Base-by-base conservation (phyloP, 2,797 vertebrate genomes). In the Sebastes baramenuke region DNA sequence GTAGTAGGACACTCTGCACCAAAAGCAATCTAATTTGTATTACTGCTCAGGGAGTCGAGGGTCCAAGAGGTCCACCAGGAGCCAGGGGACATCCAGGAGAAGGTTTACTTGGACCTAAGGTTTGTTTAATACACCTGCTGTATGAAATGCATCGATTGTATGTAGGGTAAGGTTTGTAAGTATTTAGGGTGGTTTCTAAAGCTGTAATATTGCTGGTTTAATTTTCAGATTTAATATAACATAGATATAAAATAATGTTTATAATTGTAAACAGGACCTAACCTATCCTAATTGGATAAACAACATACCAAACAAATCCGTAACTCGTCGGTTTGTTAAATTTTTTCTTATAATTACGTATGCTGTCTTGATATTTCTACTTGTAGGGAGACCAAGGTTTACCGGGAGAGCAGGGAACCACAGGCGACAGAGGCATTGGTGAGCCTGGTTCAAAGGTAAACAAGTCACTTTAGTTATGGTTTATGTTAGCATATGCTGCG, bases 61-160 rank as follows among this genome's bases (percentile, higher is more conserved):
- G 97, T 77, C 97, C 97, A 52, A 95, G 95, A 80, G 96, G 97
- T 65, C 96, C 96, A 76, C 94, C 96, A 18, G 96, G 96, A 69
- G 87, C 81, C 64, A 97, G 97, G 93, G 96, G 96, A n/a, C 16
- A 93, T 83, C 93, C 93, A 91, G 97, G 97, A 92, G 96, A 97
- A 82, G 97, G 97, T 65, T 85, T 97, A 72, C 93, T 95, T 78
- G 97, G 97, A 90, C 73, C 94, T 27, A 98, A 98, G 96, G 97
- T 98, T 90, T 85, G 94, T 92, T 46, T 61, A 5, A 66, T 80
- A 67, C 18, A 67, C 5, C 22, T 49, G 16, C 60, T 42, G 20
- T 32, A 2, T 67, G 12, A 74, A 64, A 79, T 68, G 58, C 29
- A 62, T 61, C 14, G n/a, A 62, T 11, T 68, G 16, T 0, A 3